Conservation (phyloP, 2,113 vertebrate genomes). For the Oxygymnocypris stewartii region DNA sequence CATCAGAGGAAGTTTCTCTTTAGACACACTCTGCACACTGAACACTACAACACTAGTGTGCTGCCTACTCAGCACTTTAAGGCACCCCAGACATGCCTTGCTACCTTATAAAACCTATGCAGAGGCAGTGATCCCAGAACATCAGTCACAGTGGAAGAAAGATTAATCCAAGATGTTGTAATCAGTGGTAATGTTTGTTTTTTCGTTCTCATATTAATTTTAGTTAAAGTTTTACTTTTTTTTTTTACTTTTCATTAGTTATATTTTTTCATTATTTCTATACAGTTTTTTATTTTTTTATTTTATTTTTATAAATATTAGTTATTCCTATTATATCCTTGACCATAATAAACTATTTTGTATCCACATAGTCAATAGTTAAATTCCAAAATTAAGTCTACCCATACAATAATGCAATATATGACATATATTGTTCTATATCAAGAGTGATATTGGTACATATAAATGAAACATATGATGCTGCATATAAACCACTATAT, state of each 20-base stretch:
- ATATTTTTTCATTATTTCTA: no score
- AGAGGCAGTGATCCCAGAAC: not conserved
- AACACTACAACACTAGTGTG: not conserved
- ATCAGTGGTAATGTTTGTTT: not conserved
- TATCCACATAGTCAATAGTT: not conserved
- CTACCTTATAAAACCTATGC: not conserved
- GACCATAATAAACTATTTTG: not conserved
- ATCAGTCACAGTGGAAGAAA: not conserved
- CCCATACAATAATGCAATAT: no score
- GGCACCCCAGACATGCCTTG: not conserved
- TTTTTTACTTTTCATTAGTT: not conserved
- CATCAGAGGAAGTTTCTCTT: not conserved
- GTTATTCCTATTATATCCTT: no score
- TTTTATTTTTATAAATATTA: not conserved
- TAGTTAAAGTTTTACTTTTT: no score
- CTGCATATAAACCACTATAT: no score
- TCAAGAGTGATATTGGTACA: no score
- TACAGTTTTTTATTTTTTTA: not conserved
- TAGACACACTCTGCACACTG: not conserved
- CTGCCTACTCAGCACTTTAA: not conserved
- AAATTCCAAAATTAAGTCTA: not conserved
- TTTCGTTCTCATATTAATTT: not conserved
- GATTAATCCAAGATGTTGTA: not conserved
- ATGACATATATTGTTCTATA: no score
- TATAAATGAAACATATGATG: no score